Conservation (phyloP, 2,113 vertebrate genomes). For the Morone saxatilis region DNA sequence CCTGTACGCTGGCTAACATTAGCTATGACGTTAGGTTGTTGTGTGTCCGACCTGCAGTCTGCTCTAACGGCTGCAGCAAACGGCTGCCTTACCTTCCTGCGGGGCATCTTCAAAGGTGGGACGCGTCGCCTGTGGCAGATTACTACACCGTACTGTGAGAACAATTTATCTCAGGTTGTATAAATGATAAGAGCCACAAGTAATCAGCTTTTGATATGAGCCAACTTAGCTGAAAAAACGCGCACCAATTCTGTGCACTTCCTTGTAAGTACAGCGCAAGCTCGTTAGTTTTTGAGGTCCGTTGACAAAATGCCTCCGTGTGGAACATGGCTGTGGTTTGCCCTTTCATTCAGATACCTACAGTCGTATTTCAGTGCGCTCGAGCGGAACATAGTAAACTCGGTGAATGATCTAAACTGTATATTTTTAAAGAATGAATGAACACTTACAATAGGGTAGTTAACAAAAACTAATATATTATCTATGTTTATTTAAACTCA, state of each 20-base stretch:
- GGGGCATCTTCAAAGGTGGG: constrained; percentile 67
- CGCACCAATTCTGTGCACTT: constrained; percentile 70
- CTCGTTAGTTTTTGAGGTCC: constrained; percentile 45
- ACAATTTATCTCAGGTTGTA: not conserved
- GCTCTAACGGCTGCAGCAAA: constrained; percentile 6
- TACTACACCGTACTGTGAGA: not conserved
- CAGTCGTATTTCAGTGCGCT: not conserved
- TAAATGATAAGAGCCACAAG: not conserved
- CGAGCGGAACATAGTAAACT: accelerated
- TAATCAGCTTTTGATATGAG: constrained; percentile 18
- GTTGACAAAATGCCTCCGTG: constrained; percentile 59
- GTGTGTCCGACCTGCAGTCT: constrained; percentile 35
- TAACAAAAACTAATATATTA: too few relatives aligned
- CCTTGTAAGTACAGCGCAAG: constrained; percentile 56
- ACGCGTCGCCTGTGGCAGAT: not conserved
- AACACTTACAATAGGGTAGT: not conserved
- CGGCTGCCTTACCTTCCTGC: constrained; percentile 75
- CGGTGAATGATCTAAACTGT: not conserved
- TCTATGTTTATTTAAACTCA: not conserved
- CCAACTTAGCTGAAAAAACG: constrained; percentile 61
- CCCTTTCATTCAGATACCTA: too few relatives aligned
- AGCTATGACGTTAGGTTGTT: constrained; percentile 73
- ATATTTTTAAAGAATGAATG: not conserved
- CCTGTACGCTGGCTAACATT: constrained; percentile 42
- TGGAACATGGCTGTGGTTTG: not conserved